Percentiles rank a stretch among this genome's conserved stretches.
phyloP scores from a whole-genome alignment of 2,888 invertebrate genomes.

The Lasius platythorax region DNA sequence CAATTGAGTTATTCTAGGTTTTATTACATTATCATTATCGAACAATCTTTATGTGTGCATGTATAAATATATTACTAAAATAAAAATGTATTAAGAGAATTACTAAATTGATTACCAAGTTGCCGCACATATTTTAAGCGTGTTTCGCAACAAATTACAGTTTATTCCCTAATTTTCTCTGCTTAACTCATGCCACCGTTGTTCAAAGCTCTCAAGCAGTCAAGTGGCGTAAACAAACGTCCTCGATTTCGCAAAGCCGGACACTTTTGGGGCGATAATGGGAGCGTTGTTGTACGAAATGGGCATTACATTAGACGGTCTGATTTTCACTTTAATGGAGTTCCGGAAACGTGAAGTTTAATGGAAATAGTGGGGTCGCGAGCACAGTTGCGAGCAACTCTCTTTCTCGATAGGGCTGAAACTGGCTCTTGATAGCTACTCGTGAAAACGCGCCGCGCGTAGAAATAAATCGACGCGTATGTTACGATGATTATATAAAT shows the following conservation, averaged over 20 bases:
- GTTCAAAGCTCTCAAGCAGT: constrained; percentile 22
- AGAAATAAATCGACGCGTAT: constrained; percentile 22
- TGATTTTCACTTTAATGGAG: constrained; percentile 71
- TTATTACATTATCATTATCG: not conserved
- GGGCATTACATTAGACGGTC: constrained; percentile 66
- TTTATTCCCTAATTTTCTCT: not conserved
- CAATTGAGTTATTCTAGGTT: not conserved
- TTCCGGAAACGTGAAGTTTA: constrained; percentile 65
- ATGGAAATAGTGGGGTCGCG: constrained; percentile 61
- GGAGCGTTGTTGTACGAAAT: constrained; percentile 56
- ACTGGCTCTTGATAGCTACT: constrained; percentile 38
- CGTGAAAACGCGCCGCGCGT: constrained; percentile 28
- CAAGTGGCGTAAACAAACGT: constrained; percentile 55
- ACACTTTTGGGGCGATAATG: constrained; percentile 58
- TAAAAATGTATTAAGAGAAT: not conserved
- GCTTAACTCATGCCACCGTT: not conserved
- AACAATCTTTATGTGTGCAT: not conserved
- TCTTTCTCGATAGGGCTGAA: constrained; percentile 32
- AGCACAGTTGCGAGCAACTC: constrained; percentile 43
- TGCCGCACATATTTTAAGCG: too few relatives aligned
- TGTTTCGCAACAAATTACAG: not conserved
- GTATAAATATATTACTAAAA: not conserved
- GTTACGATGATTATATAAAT: not conserved
- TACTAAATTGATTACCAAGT: not conserved
- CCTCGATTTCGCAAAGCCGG: constrained; percentile 57